Conservation (phyloP, 2,113 vertebrate genomes). For the Kryptolebias marmoratus region DNA sequence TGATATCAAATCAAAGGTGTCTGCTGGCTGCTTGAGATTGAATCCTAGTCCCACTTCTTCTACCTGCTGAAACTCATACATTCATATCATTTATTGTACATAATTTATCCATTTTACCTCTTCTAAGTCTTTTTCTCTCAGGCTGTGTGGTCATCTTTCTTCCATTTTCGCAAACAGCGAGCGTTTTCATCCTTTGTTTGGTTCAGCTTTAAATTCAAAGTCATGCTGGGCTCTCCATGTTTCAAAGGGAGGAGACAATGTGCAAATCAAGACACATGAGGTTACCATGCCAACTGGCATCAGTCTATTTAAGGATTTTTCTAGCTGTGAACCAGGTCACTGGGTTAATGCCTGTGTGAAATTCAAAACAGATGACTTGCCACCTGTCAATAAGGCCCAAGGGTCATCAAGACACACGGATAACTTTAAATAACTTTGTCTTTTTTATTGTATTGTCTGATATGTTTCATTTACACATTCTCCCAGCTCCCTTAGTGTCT, state of each 20-base stretch:
- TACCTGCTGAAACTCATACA: conserved; percentile 8
- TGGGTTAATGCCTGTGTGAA: conserved; percentile 36
- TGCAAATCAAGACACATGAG: conserved; percentile 16
- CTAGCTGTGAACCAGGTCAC: conserved; percentile 35
- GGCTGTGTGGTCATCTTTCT: conserved; percentile 9
- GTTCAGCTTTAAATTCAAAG: conserved; percentile 7
- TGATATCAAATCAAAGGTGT: conserved; percentile 74
- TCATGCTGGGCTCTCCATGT: neutral
- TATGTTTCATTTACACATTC: conserved; percentile 3
- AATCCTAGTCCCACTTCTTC: conserved; percentile 51
- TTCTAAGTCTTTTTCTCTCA: neutral
- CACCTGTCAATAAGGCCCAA: conserved; percentile 43
- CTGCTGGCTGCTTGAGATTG: conserved; percentile 75
- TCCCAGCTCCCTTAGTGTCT: conserved; percentile 7
- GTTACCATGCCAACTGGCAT: conserved; percentile 52
- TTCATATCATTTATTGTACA: conserved; percentile 10
- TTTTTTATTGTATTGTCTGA: conserved; percentile 15
- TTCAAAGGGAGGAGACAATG: conserved; percentile 1
- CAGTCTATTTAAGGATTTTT: conserved; percentile 15
- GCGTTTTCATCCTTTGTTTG: conserved; percentile 10
- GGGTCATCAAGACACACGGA: conserved; percentile 63
- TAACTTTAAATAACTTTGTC: conserved; percentile 33
- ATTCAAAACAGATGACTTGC: conserved; percentile 27
- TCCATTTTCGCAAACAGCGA: neutral
- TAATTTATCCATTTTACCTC: neutral